These are phyloP conservation scores for Aleiodes testaceus DNA, from an alignment of 2,888 invertebrate species.

Conservation along the genomic window DNA sequence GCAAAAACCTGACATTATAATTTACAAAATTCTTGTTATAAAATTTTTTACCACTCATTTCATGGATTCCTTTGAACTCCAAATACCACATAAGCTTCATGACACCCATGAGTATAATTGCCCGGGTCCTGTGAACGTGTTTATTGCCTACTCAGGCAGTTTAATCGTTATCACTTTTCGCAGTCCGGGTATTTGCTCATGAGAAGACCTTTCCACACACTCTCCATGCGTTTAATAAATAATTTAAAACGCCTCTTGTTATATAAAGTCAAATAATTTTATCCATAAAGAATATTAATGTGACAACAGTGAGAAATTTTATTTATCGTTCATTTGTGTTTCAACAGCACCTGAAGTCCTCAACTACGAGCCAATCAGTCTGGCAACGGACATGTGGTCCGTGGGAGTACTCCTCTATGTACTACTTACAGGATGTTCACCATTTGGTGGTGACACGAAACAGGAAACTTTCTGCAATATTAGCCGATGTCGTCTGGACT, in stretches of 20 bases:
- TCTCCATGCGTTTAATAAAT: neutral
- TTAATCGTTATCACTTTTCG: slow-evolving; percentile 45
- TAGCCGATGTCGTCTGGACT: slow-evolving; percentile 93
- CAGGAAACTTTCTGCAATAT: slow-evolving; percentile 99
- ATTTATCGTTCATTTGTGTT: slow-evolving; percentile 48
- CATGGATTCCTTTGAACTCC: slow-evolving; percentile 22
- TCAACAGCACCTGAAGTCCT: slow-evolving; percentile 93
- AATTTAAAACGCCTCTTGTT: neutral
- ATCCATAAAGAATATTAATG: neutral
- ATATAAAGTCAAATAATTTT: too few relatives aligned
- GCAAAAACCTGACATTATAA: slow-evolving; percentile 11
- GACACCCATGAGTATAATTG: slow-evolving; percentile 39
- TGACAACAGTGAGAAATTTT: neutral
- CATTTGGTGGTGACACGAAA: slow-evolving; percentile 96
- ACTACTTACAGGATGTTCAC: slow-evolving; percentile 93
- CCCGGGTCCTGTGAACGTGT: slow-evolving; percentile 30
- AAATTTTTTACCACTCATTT: slow-evolving; percentile 9
- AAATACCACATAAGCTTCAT: slow-evolving; percentile 19
- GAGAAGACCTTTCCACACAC: slow-evolving; percentile 31
- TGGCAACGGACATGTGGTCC: slow-evolving; percentile 98
- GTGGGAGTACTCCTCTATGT: slow-evolving; percentile 96
- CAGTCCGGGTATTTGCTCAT: neutral
- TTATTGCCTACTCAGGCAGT: slow-evolving; percentile 39
- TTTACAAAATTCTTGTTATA: neutral
- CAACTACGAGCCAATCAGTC: slow-evolving; percentile 94